Base-by-base conservation (phyloP, 2,113 vertebrate genomes). In the Perognathus longimembris region DNA sequence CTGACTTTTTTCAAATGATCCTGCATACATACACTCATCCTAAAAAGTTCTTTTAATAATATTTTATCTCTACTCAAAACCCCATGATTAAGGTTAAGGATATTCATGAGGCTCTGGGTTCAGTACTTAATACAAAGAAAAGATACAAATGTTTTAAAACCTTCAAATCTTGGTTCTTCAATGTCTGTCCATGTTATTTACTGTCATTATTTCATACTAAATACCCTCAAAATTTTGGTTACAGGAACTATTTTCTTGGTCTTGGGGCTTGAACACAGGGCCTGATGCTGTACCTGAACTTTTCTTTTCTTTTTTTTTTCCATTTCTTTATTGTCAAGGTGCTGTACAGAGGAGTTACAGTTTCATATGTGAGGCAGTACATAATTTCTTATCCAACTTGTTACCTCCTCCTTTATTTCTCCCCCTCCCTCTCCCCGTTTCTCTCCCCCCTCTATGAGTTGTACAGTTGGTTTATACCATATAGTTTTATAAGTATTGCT, bases 171-270 rank as follows among this genome's bases (percentile, higher is more conserved):
- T 80, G 36, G 24, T 14, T 85, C 17, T 61, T 54, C 8, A 36
- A 32, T 83, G 50, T 7, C 12, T 78, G 86, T 54, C 57, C 76
- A 82, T 66, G 77, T 77, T 77, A 59, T 40, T 30, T 40, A 12
- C 32, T 59, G 28, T 22, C 71, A 21, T 40, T 82, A 64, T 50
- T 76, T 91, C 57, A 77, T 18, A 30, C 5, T 1, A 61, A 30
- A 6, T 71, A 32, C 67, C 73, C 50, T 93, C 61, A 89, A 89
- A 61, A 54, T 73, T 85, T 85, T 94, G 54, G 32, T 40, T n/a
- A 78, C 32, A 59, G 20, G 50, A 76, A 42, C 24, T 54, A 17
- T 54, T 54, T 17, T 54, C 14, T 18, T 54, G 50, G 12, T 54
- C 50, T 4, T 4, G 50, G 50, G 15, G 14, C 50, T 54, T 54